phyloP scores from a whole-genome alignment of 2,888 invertebrate genomes.

The Pachliopta kotzebuea region DNA sequence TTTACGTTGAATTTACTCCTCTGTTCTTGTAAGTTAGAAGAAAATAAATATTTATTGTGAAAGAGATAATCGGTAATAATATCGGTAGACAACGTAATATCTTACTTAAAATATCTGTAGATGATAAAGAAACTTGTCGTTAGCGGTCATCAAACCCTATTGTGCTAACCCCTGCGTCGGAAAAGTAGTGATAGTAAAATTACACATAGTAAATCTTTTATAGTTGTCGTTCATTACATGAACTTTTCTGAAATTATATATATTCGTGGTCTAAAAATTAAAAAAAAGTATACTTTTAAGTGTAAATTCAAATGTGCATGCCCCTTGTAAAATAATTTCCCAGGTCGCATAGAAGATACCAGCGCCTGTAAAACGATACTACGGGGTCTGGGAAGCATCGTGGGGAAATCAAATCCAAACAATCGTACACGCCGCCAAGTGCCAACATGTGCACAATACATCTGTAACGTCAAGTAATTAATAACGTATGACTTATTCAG shows the following conservation, averaged over 20 bases:
- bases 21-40: too few relatives aligned
- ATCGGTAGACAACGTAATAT: neutral
- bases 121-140: neutral
- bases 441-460: slow-evolving; percentile 68
- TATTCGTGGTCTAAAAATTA: too few relatives aligned
- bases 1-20: too few relatives aligned
- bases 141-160: neutral
- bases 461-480: slow-evolving; percentile 37
- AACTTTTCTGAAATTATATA: too few relatives aligned
- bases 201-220: too few relatives aligned
- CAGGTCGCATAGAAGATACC: slow-evolving; percentile 41
- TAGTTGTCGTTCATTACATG: too few relatives aligned
- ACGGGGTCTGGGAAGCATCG: slow-evolving; percentile 70
- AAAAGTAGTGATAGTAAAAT: neutral
- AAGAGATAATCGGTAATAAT: too few relatives aligned
- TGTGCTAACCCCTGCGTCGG: neutral
- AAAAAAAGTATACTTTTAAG: neutral
- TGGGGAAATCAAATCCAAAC: slow-evolving; percentile 58
- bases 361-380: slow-evolving; percentile 65
- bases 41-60: too few relatives aligned
- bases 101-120: too few relatives aligned
- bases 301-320: slow-evolving; percentile 45
- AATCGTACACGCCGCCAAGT: slow-evolving; percentile 46
- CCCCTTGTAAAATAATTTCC: slow-evolving; percentile 67
- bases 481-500: slow-evolving; percentile 30